Conservation (phyloP, 2,888 invertebrate genomes). For the Reticulitermes lucifugus region DNA sequence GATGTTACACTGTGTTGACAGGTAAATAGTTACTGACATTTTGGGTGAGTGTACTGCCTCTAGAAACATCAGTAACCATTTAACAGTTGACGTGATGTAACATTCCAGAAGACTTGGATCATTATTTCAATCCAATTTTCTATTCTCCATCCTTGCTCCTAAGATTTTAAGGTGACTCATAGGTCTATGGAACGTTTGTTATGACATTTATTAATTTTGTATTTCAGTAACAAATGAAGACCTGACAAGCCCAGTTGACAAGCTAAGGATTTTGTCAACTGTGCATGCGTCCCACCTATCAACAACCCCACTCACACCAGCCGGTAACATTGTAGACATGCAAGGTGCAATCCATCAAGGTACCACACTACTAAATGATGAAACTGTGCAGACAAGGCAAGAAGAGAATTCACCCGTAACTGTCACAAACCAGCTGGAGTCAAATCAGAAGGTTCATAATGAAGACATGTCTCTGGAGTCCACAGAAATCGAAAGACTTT, state of each 20-base stretch:
- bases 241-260: conserved; percentile 51
- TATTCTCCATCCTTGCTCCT: too few relatives aligned
- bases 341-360: conserved; percentile 64
- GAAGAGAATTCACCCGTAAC: not conserved
- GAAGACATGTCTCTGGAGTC: not conserved
- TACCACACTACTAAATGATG: not conserved
- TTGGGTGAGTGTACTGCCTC: too few relatives aligned
- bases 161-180: too few relatives aligned
- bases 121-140: too few relatives aligned
- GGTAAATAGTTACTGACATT: too few relatives aligned
- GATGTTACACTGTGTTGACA: too few relatives aligned
- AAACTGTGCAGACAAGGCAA: not conserved
- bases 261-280: conserved; percentile 53
- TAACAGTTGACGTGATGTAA: too few relatives aligned
- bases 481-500: not conserved
- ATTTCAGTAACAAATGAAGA: conserved; percentile 45
- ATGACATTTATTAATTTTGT: not conserved
- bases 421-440: not conserved
- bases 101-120: too few relatives aligned
- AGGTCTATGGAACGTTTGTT: too few relatives aligned
- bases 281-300: conserved; percentile 62
- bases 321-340: conserved; percentile 74
- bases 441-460: not conserved
- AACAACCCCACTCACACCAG: conserved; percentile 67
- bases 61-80: too few relatives aligned